A percentile compares a stretch with the other conserved stretches of the same genome.
Conservation (phyloP, 2,888 invertebrate species). For the Micoletzkya japonica region DNA sequence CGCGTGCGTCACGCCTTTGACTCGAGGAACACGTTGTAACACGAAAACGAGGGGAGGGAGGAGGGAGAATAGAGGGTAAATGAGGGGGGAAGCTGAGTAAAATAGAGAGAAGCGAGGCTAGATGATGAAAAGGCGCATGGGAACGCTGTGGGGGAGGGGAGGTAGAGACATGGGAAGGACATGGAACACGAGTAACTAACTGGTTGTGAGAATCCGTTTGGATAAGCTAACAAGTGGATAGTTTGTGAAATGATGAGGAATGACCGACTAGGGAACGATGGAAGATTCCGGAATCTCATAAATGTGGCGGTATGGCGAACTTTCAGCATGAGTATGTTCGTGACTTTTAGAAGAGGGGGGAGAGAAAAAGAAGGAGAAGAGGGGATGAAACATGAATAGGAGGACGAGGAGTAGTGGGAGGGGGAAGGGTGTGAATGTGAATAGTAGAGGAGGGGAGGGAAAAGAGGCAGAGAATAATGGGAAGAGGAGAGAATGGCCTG, state of each 20-base stretch:
- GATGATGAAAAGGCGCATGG: background rate
- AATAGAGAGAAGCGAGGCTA: constrained; percentile 1
- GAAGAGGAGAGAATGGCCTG: constrained; percentile 5
- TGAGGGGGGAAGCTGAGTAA: background rate
- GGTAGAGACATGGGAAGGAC: constrained; percentile 1
- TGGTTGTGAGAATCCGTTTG: background rate
- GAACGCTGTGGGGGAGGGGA: background rate
- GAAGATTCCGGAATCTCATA: no score
- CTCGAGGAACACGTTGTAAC: no score
- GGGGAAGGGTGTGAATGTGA: background rate
- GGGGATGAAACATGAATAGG: background rate
- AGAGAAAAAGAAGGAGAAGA: background rate
- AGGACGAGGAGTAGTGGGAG: background rate
- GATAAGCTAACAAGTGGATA: constrained; percentile 9
- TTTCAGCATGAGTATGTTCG: no score
- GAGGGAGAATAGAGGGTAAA: background rate
- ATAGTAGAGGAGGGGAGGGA: background rate
- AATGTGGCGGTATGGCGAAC: no score
- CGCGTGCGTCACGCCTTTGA: no score
- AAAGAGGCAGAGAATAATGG: constrained; percentile 2
- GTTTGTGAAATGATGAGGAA: background rate
- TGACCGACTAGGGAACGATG: constrained; percentile 7
- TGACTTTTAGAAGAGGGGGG: background rate
- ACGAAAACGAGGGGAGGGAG: background rate
- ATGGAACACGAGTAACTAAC: constrained; percentile 3